Evolutionary conservation across 2,888 invertebrate species (phyloP).

Genomic region (Hymenopus coronatus): DNA sequence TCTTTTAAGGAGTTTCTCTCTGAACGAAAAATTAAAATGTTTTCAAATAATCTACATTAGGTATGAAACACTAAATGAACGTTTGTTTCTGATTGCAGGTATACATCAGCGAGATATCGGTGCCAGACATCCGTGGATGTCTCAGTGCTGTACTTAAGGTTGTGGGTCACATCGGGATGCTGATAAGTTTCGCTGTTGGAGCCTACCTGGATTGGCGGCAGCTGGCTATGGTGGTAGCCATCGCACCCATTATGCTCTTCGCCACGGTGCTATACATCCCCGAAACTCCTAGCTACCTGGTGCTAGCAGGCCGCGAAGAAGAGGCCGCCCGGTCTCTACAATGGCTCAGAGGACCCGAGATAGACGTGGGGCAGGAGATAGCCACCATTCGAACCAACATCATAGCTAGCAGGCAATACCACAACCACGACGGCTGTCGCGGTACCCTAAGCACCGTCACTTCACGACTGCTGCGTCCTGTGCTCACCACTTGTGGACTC

Average conservation of each 20-base stretch:
- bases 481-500: constrained; percentile 77
- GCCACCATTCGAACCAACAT: constrained; percentile 69
- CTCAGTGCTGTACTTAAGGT: constrained; percentile 84
- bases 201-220: constrained; percentile 82
- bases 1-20: too few species aligned
- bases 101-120: constrained; percentile 88
- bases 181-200: constrained; percentile 80
- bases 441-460: constrained; percentile 44
- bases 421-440: constrained; percentile 41
- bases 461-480: constrained; percentile 62
- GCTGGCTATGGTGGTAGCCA: constrained; percentile 74
- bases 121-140: constrained; percentile 81
- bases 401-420: constrained; percentile 42
- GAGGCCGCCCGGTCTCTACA: constrained; percentile 68
- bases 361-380: constrained; percentile 73
- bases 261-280: constrained; percentile 68
- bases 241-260: constrained; percentile 74
- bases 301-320: constrained; percentile 71
- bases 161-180: constrained; percentile 79
- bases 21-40: too few species aligned
- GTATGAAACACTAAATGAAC: background rate
- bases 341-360: constrained; percentile 79
- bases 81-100: constrained; percentile 53
- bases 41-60: too few species aligned
- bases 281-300: constrained; percentile 84